Base-by-base conservation (phyloP, 2,888 invertebrate species). In the Aquatica leii region DNA sequence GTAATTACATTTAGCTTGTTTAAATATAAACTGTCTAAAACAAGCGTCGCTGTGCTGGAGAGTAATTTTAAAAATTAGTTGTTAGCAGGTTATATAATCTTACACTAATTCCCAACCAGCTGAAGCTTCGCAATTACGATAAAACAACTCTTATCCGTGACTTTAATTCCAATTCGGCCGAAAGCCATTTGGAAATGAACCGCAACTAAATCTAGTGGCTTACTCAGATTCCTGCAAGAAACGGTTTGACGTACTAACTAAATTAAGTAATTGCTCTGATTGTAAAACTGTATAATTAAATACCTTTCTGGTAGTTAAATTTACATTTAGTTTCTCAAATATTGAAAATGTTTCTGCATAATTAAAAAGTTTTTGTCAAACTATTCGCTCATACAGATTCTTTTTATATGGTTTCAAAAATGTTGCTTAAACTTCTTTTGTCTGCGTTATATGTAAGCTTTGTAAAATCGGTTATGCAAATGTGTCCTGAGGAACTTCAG, bases 141-240 rank as follows among this genome's bases (percentile, higher is more conserved):
- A 69, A 67, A 69, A 67, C 69, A 61, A 65, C 65, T 68, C 62
- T 66, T 68, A 68, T 68, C 68, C 64, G 53, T 57, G 66, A 56
- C 56, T 65, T 62, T 68, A 68, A 68, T 66, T 64, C 66, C 62
- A 55, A 61, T 62, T 59, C 63, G 57, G 60, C 59, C 46, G 60
- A 62, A 65, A 54, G 56, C 63, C 68, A 68, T 68, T 65, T 68
- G 68, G 66, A 68, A 68, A 68, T 68, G 66, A 68, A 68, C 68
- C 68, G 65, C 68, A 66, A 57, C 59, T 66, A 62, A 65, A 64
- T 64, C 60, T 52, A 20, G 37, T 35, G 55, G 55, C 46, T 64
- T 51, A 46, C 59, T 46, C 18, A 63, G 62, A 68, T 61, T 60
- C 51, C 59, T 46, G 40, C 60, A 63, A 66, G 66, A 66, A 60